Conservation (phyloP, 1,140 invertebrate species). For the Trichomalopsis sarcophagae region DNA sequence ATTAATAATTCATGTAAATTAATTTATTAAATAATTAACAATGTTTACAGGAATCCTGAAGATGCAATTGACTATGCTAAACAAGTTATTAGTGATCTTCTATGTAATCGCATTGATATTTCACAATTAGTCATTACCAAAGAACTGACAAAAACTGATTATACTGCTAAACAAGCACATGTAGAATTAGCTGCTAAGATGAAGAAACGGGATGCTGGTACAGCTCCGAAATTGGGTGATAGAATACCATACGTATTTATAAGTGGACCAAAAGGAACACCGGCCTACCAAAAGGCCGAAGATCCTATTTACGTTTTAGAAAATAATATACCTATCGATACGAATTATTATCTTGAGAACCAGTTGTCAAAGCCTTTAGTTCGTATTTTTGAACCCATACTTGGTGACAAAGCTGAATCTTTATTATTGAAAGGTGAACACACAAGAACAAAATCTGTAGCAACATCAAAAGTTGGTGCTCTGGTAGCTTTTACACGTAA, state of each 20-base stretch:
- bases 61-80: constrained; percentile 92
- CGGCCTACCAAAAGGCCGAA: constrained; percentile 93
- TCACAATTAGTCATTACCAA: constrained; percentile 98
- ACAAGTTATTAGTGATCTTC: constrained; percentile 94
- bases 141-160: constrained; percentile 98
- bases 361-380: constrained; percentile 97
- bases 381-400: constrained; percentile 98
- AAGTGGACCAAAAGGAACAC: constrained; percentile 92
- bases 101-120: constrained; percentile 98
- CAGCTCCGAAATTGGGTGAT: constrained; percentile 98
- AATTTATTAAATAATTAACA: background rate
- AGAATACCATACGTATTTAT: constrained; percentile 98
- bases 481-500: constrained; percentile 95
- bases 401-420: constrained; percentile 97
- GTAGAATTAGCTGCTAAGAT: constrained; percentile 98
- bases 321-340: constrained; percentile 98
- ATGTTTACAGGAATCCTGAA: constrained; percentile 85
- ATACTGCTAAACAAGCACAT: constrained; percentile 98
- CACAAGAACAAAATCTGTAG: constrained; percentile 93
- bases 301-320: constrained; percentile 99
- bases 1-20: too few relatives aligned
- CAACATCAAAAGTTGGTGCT: constrained; percentile 96
- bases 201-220: constrained; percentile 97
- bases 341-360: constrained; percentile 98
- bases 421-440: constrained; percentile 93